A percentile compares a stretch with the other conserved stretches of the same genome.
Evolutionary conservation across 1,140 invertebrate species (phyloP).

Genomic region (Drosophila kepulauana): DNA sequence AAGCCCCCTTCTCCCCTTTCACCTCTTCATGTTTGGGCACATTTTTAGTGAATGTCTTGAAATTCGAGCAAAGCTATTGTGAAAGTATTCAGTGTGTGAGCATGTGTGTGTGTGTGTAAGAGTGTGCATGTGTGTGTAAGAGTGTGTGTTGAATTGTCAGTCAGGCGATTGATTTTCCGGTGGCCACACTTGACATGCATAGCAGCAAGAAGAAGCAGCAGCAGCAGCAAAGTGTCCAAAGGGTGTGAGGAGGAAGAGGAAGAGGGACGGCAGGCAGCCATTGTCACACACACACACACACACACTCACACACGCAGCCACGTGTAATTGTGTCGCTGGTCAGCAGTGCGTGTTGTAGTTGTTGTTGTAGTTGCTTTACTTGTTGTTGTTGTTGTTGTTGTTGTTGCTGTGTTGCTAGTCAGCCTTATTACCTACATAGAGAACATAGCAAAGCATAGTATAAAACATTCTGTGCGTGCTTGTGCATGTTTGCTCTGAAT

Average conservation of each 20-base stretch:
- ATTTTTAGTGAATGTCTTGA: conserved; percentile 62
- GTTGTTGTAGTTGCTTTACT: conserved; percentile 16
- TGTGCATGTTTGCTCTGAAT: conserved; percentile 54
- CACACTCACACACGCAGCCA: background rate
- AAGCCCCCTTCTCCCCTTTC: background rate
- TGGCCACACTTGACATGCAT: conserved; percentile 80
- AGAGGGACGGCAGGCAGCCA: conserved; percentile 30
- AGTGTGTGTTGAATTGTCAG: conserved; percentile 56
- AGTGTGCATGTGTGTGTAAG: background rate
- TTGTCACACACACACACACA: conserved; percentile 56
- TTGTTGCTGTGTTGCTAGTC: conserved; percentile 34
- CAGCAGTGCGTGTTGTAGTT: conserved; percentile 53
- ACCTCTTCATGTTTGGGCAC: conserved; percentile 29
- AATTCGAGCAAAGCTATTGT: conserved; percentile 70
- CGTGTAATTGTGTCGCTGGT: conserved; percentile 76
- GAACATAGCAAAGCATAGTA: conserved; percentile 7
- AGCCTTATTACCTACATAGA: conserved; percentile 68
- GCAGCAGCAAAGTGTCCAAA: background rate
- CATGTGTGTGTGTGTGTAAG: conserved; percentile 11
- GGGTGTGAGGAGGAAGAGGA: background rate
- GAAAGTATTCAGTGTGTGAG: conserved; percentile 49
- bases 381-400: conserved; percentile 29
- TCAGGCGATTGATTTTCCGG: conserved; percentile 80
- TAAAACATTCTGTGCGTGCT: conserved; percentile 33
- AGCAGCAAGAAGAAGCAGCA: conserved; percentile 37